Percentiles rank a stretch among this genome's conserved stretches.
phyloP scores from a whole-genome alignment of 2,113 vertebrate genomes.

The Osmerus mordax region DNA sequence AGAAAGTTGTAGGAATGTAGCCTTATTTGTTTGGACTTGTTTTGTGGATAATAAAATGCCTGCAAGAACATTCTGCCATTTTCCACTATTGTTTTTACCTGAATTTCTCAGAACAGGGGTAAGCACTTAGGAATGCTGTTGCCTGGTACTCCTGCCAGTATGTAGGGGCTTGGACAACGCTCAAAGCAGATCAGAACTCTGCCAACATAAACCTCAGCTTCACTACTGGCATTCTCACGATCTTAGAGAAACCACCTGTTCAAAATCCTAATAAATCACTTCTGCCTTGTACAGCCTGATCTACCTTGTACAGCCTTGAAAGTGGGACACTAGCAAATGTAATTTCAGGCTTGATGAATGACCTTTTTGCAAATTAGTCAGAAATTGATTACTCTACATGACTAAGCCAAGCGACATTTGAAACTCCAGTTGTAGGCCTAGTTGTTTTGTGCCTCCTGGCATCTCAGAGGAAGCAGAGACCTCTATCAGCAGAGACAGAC shows the following conservation, averaged over 20 bases:
- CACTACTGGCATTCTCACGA: background rate
- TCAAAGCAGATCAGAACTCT: slow-evolving; percentile 50
- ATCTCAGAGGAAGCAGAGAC: slow-evolving; percentile 30
- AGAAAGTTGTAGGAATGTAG: slow-evolving; percentile 7
- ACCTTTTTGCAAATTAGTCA: background rate
- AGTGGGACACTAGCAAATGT: background rate
- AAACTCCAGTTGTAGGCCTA: slow-evolving; percentile 32
- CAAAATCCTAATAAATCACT: no score
- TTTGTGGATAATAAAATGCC: no score
- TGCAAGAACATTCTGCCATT: slow-evolving; percentile 14
- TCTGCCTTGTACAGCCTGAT: no score
- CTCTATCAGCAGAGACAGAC: slow-evolving; percentile 40
- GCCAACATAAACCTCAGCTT: slow-evolving; percentile 42
- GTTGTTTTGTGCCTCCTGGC: slow-evolving; percentile 27
- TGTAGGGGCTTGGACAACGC: slow-evolving; percentile 45
- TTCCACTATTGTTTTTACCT: slow-evolving; percentile 51
- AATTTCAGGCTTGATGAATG: background rate
- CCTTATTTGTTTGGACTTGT: slow-evolving; percentile 25
- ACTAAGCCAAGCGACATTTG: slow-evolving; percentile 25
- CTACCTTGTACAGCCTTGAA: background rate
- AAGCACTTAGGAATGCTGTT: slow-evolving; percentile 30
- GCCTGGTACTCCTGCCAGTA: slow-evolving; percentile 23
- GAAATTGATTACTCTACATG: background rate
- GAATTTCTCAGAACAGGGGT: slow-evolving; percentile 41
- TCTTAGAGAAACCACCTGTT: background rate